Evolutionary conservation across 1,140 invertebrate genomes (phyloP).

Genomic region (Drosophila bipectinata): DNA sequence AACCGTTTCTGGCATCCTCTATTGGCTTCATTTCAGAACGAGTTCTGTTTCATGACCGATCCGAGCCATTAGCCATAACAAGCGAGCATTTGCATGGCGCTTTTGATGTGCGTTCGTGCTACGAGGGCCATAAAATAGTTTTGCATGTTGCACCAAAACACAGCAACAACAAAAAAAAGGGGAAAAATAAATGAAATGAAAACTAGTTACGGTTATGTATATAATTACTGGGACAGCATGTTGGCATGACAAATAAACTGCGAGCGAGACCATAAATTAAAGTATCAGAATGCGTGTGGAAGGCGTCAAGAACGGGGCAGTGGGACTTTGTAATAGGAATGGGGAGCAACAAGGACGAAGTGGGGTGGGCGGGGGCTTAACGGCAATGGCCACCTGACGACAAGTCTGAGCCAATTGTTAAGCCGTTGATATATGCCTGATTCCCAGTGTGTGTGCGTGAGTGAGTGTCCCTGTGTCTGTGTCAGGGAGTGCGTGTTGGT

Average conservation of each 20-base stretch:
- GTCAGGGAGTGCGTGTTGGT: conserved; percentile 17
- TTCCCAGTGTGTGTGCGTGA: not conserved
- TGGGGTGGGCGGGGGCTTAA: conserved; percentile 25
- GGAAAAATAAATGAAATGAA: conserved; percentile 1
- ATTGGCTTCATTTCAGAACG: conserved; percentile 24
- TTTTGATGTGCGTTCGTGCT: conserved; percentile 40
- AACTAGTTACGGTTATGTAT: conserved; percentile 72
- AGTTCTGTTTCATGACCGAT: conserved; percentile 29
- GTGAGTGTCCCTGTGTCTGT: not conserved
- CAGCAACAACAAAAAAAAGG: not conserved
- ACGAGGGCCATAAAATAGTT: conserved; percentile 43
- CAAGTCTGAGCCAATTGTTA: conserved; percentile 76
- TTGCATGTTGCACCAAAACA: conserved; percentile 52
- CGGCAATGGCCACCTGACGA: conserved; percentile 75
- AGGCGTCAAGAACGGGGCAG: conserved; percentile 15
- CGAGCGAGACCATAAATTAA: conserved; percentile 73
- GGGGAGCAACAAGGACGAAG: not conserved
- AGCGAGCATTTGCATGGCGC: conserved; percentile 50
- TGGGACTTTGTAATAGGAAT: not conserved
- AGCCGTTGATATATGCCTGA: conserved; percentile 72
- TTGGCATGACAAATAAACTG: conserved; percentile 76
- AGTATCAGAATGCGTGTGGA: conserved; percentile 76
- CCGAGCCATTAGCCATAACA: conserved; percentile 55
- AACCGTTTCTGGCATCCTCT: conserved; percentile 30
- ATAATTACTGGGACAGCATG: conserved; percentile 58